These are phyloP conservation scores for Tipula helvola DNA, from an alignment of 2,888 invertebrate genomes.

Conservation along the genomic window DNA sequence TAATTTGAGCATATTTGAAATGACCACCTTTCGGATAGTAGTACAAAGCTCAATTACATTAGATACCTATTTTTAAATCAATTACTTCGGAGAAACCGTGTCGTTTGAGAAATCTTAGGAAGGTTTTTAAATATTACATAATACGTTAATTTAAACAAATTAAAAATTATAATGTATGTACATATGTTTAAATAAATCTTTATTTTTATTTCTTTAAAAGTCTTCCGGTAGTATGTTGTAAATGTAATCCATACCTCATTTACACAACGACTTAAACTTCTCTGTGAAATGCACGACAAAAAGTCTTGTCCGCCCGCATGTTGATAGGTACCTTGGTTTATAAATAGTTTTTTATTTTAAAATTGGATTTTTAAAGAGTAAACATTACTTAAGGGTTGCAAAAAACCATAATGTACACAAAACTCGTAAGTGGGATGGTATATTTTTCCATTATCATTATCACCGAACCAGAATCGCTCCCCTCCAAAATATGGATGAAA, in stretches of 20 bases:
- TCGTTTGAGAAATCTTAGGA: background rate
- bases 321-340: slow-evolving; percentile 11
- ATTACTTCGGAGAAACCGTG: background rate
- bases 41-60: no score
- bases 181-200: background rate
- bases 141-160: background rate
- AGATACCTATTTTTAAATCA: no score
- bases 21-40: background rate
- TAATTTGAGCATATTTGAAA: background rate
- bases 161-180: background rate
- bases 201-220: background rate
- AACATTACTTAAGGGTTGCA: slow-evolving; percentile 11
- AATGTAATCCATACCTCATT: background rate
- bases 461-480: no score
- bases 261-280: slow-evolving; percentile 14
- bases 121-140: background rate
- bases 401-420: slow-evolving; percentile 12
- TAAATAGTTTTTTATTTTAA: background rate
- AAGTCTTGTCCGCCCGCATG: slow-evolving; percentile 12
- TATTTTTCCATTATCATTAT: no score
- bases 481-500: no score
- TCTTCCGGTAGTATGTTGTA: background rate
- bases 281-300: slow-evolving; percentile 14
- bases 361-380: background rate
- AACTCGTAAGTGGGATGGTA: no score